phyloP scores from a whole-genome alignment of 2,797 vertebrate species.

The Numenius phaeopus region DNA sequence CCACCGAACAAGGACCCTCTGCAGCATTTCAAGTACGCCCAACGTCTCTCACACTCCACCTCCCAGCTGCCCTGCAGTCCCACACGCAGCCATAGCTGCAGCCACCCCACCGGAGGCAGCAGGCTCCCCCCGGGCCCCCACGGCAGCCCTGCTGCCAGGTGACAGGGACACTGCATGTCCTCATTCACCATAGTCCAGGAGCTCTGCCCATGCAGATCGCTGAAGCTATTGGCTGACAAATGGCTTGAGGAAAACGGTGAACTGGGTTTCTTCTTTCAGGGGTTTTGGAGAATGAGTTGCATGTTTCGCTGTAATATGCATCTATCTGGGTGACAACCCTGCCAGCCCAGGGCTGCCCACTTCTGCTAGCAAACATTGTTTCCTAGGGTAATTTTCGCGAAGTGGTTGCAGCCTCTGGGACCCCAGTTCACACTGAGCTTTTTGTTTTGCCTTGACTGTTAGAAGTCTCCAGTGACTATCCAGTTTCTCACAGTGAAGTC shows the following conservation, averaged over 20 bases:
- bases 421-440: neutral
- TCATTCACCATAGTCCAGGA: neutral
- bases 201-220: neutral
- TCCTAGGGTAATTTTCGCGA: neutral
- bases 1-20: neutral
- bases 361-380: conserved; percentile 1
- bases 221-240: neutral
- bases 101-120: rapidly evolving
- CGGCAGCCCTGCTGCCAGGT: neutral
- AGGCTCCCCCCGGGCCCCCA: rapidly evolving
- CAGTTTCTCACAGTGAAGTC: neutral
- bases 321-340: neutral
- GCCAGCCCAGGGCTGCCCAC: neutral
- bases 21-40: rapidly evolving
- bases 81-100: rapidly evolving
- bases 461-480: neutral
- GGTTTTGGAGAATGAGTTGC: neutral
- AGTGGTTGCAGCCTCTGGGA: neutral
- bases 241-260: neutral
- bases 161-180: neutral
- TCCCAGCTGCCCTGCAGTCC: neutral
- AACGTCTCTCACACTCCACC: rapidly evolving
- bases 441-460: neutral
- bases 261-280: neutral
- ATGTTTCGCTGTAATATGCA: neutral